Percentiles rank a stretch among this genome's conserved stretches.
Evolutionary conservation across 92 coral and sea anemone species (phyloP).

Genomic region (Pocillopora meandrina): DNA sequence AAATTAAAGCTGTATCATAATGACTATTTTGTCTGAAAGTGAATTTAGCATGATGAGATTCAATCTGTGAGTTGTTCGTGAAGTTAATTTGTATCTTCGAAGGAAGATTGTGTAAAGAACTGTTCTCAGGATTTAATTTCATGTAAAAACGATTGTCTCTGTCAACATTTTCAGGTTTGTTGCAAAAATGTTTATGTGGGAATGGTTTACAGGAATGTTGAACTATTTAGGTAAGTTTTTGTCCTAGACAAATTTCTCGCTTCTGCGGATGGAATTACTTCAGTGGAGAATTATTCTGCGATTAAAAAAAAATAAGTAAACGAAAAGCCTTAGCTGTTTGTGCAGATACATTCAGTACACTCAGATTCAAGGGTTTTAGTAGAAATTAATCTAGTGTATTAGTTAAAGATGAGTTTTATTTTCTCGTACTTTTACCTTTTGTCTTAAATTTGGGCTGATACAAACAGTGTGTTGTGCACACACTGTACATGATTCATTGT

Average conservation of each 20-base stretch:
- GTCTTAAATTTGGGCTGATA: too few relatives aligned
- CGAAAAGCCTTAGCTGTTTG: too few relatives aligned
- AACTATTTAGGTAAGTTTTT: slow-evolving; percentile 83
- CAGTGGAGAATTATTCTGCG: too few relatives aligned
- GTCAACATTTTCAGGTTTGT: slow-evolving; percentile 51
- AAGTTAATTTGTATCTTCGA: too few relatives aligned
- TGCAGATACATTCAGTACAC: background rate
- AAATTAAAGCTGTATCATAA: background rate
- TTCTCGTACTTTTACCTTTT: too few relatives aligned
- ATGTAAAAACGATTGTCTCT: background rate
- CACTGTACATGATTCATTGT: background rate
- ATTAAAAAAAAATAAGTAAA: too few relatives aligned
- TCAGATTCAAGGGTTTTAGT: background rate
- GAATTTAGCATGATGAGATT: slow-evolving; percentile 25
- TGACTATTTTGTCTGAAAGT: background rate
- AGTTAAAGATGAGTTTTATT: too few relatives aligned
- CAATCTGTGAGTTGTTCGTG: slow-evolving; percentile 18
- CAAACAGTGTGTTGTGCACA: too few relatives aligned
- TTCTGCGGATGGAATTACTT: too few relatives aligned
- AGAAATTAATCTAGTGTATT: background rate
- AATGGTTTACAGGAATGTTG: slow-evolving; percentile 83
- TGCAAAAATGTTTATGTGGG: slow-evolving; percentile 93
- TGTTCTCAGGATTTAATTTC: background rate
- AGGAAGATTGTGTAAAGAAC: too few relatives aligned
- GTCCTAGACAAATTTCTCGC: too few relatives aligned